Percentiles rank a stretch among this genome's conserved stretches.
phyloP scores from a whole-genome alignment of 2,113 vertebrate genomes.

The Electrona antarctica region DNA sequence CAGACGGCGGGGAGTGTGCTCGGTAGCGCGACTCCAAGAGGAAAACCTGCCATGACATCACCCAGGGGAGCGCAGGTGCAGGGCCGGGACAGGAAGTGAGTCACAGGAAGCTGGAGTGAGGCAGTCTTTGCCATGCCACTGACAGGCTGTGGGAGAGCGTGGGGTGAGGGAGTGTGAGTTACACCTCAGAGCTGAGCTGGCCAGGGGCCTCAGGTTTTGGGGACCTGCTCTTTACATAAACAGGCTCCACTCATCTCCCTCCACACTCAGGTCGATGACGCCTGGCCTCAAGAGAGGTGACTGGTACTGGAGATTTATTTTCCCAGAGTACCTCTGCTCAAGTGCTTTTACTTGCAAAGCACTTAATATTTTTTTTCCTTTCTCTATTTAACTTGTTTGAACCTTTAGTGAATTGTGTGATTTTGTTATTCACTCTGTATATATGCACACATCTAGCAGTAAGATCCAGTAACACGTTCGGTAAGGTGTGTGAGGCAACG shows the following conservation, averaged over 20 bases:
- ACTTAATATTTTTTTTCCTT: background rate
- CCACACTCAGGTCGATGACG: slow-evolving; percentile 31
- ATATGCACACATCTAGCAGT: background rate
- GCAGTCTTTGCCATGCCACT: slow-evolving; percentile 70
- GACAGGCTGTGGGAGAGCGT: slow-evolving; percentile 67
- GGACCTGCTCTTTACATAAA: slow-evolving; percentile 52
- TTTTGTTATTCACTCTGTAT: no score
- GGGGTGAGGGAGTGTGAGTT: slow-evolving; percentile 60
- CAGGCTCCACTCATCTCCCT: slow-evolving; percentile 43
- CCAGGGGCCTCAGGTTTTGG: slow-evolving; percentile 39
- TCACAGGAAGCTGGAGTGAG: slow-evolving; percentile 79
- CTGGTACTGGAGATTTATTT: background rate
- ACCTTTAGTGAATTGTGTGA: background rate
- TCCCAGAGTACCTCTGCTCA: background rate
- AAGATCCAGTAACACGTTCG: background rate
- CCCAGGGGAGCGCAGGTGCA: slow-evolving; percentile 75
- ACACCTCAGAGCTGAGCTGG: slow-evolving; percentile 45
- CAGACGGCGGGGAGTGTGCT: slow-evolving; percentile 62
- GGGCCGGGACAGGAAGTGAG: slow-evolving; percentile 81
- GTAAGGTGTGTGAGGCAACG: background rate
- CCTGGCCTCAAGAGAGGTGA: slow-evolving; percentile 27
- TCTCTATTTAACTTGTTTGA: background rate
- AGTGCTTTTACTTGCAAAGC: background rate
- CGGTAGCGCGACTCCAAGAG: slow-evolving; percentile 54
- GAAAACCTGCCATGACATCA: slow-evolving; percentile 83